Evolutionary conservation across 2,797 vertebrate genomes (phyloP).

Genomic region (Propithecus perrieri): DNA sequence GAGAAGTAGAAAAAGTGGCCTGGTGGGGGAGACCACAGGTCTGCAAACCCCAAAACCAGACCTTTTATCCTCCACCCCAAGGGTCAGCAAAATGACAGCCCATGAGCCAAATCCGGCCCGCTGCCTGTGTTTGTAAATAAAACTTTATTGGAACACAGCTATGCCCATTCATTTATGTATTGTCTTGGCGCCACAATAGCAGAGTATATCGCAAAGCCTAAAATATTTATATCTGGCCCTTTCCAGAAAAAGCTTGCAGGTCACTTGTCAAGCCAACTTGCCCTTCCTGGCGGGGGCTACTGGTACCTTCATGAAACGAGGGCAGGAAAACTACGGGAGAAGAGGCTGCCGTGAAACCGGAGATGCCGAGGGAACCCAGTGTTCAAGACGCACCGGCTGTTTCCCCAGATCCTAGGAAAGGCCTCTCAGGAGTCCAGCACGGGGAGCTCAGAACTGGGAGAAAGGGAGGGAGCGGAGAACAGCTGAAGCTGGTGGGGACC

Average conservation of each 20-base stretch:
- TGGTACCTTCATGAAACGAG: neutral
- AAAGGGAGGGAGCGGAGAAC: too few species aligned
- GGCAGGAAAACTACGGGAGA: neutral
- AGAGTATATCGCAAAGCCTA: neutral
- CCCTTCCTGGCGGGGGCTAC: neutral
- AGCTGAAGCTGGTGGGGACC: neutral
- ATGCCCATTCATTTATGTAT: neutral
- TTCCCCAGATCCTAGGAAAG: neutral
- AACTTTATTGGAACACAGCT: slow-evolving; percentile 37
- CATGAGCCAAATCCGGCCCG: neutral
- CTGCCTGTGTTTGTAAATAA: neutral
- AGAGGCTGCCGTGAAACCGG: rapidly evolving
- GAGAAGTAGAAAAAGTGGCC: neutral
- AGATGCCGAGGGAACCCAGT: neutral
- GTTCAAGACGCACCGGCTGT: neutral
- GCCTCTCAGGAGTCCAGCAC: neutral
- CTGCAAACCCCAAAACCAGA: neutral
- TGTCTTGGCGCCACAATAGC: neutral
- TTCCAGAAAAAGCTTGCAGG: neutral
- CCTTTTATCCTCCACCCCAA: neutral
- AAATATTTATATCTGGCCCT: neutral
- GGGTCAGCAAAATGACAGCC: neutral
- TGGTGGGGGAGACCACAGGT: rapidly evolving
- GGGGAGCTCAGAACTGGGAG: neutral
- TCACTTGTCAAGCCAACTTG: neutral